phyloP scores from a whole-genome alignment of 2,888 invertebrate genomes.

The Ferdinandea cuprea region DNA sequence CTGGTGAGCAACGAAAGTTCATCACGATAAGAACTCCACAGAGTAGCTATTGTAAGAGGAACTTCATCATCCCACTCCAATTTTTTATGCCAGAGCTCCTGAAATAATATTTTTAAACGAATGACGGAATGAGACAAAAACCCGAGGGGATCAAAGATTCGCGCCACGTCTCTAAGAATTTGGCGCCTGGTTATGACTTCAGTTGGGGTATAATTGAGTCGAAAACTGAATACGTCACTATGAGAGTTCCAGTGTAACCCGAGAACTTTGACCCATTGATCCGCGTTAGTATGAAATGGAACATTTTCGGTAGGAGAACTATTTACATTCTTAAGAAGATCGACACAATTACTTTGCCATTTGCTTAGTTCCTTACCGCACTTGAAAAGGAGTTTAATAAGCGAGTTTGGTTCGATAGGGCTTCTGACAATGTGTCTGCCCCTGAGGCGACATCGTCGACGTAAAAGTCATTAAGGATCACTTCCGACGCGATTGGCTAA shows the following conservation, averaged over 20 bases:
- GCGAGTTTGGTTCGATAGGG: background rate
- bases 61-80: slow-evolving; percentile 18
- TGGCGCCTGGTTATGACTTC: slow-evolving; percentile 8
- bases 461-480: slow-evolving; percentile 1
- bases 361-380: slow-evolving; percentile 40
- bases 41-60: background rate
- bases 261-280: slow-evolving; percentile 3
- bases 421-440: background rate
- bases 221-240: background rate
- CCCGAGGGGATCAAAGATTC: slow-evolving; percentile 29
- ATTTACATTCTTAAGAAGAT: no score
- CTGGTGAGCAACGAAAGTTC: slow-evolving; percentile 13
- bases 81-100: slow-evolving; percentile 12
- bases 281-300: no score
- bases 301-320: no score
- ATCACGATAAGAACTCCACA: slow-evolving; percentile 4
- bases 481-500: slow-evolving; percentile 1
- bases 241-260: slow-evolving; percentile 1
- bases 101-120: slow-evolving; percentile 11
- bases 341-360: no score
- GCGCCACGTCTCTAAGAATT: slow-evolving; percentile 17
- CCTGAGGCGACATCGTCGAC: slow-evolving; percentile 10
- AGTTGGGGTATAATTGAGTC: background rate
- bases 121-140: slow-evolving; percentile 23
- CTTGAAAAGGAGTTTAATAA: slow-evolving; percentile 1